Percentiles rank a stretch among this genome's conserved stretches.
These are phyloP conservation scores for Orthochromis indermauri DNA, from an alignment of 2,113 vertebrate species.

Conservation along the genomic window DNA sequence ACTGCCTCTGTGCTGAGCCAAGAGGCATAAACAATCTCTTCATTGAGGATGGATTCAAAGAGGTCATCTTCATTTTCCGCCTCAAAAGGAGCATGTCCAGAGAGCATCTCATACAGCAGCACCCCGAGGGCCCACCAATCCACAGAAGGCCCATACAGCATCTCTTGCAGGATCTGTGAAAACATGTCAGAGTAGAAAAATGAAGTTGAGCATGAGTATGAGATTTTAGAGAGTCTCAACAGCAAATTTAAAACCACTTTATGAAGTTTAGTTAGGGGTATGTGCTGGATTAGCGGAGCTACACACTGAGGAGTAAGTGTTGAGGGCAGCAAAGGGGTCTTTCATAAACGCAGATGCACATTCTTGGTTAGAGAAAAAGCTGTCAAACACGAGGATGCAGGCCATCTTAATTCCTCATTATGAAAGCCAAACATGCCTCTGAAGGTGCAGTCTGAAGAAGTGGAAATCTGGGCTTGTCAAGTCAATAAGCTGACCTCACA, in stretches of 20 bases:
- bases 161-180: slow-evolving; percentile 90
- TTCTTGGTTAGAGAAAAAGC: neutral
- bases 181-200: neutral
- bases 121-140: slow-evolving; percentile 99
- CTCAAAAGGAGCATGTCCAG: slow-evolving; percentile 91
- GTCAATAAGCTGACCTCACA: neutral
- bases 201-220: neutral
- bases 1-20: slow-evolving; percentile 88
- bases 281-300: neutral
- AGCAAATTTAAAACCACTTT: neutral
- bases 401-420: neutral
- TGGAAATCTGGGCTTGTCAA: neutral
- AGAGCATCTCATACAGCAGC: slow-evolving; percentile 95
- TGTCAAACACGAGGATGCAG: neutral
- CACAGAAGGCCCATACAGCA: slow-evolving; percentile 92
- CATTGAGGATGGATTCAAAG: slow-evolving; percentile 92
- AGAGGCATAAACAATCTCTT: slow-evolving; percentile 86
- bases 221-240: neutral
- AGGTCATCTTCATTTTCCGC: slow-evolving; percentile 96
- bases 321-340: neutral
- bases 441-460: neutral
- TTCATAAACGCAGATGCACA: slow-evolving; percentile 21
- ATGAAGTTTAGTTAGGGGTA: neutral
- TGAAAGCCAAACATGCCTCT: neutral
- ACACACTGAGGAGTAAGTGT: neutral